These are phyloP conservation scores for Trissoscelio sp. DNA, from an alignment of 2,888 invertebrate genomes.

Conservation along the genomic window DNA sequence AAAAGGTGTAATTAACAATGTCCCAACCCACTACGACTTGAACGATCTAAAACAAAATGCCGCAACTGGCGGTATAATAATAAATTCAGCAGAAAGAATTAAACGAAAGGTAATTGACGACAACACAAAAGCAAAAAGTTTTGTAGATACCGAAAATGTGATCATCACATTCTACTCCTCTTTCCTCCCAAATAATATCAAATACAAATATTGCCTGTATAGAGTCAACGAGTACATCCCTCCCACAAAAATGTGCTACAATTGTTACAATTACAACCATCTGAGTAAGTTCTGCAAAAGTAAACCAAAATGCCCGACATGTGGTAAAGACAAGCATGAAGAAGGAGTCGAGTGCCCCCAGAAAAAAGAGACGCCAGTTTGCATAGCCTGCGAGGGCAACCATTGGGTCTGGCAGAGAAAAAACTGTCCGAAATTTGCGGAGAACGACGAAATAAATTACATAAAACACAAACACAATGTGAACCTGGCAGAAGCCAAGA, in stretches of 20 bases:
- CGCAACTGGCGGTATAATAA: no score
- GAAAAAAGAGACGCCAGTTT: background rate
- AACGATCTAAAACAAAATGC: background rate
- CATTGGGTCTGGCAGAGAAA: slow-evolving; percentile 43
- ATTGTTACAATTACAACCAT: slow-evolving; percentile 26
- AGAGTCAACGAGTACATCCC: background rate
- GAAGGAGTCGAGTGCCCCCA: background rate
- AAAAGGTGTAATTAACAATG: slow-evolving; percentile 5
- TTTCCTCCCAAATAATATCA: background rate
- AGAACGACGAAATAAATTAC: no score
- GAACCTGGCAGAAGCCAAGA: no score
- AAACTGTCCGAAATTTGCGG: no score
- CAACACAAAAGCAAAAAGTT: no score
- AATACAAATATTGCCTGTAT: background rate
- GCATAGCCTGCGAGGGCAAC: slow-evolving; percentile 16
- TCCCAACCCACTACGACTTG: background rate
- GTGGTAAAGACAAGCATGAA: slow-evolving; percentile 11
- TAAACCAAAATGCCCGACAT: slow-evolving; percentile 18
- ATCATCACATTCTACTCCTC: slow-evolving; percentile 4
- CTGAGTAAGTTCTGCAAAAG: slow-evolving; percentile 20
- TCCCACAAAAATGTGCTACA: slow-evolving; percentile 19
- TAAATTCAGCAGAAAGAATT: background rate
- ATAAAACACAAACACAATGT: no score
- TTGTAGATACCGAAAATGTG: background rate
- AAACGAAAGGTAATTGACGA: background rate